Evolutionary conservation across 2,113 vertebrate genomes (phyloP).

Genomic region (Solea senegalensis): DNA sequence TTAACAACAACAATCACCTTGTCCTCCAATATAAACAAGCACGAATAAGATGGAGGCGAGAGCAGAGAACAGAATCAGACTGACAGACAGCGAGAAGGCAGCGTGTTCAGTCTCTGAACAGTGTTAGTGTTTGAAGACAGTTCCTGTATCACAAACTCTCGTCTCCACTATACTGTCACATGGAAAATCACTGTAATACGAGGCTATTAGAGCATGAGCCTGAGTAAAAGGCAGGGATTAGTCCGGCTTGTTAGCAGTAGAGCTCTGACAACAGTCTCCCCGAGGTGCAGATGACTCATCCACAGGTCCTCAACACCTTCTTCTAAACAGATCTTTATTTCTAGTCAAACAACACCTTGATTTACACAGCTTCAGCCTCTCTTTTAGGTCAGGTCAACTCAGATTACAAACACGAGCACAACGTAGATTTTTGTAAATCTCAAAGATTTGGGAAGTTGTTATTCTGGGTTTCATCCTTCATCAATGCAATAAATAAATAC

Average conservation of each 20-base stretch:
- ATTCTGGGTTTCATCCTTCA: no score
- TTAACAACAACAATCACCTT: slow-evolving; percentile 21
- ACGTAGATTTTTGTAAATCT: no score
- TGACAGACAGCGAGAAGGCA: neutral
- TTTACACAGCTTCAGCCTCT: slow-evolving; percentile 11
- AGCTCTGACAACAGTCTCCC: slow-evolving; percentile 56
- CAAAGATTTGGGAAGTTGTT: no score
- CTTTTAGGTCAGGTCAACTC: slow-evolving; percentile 6
- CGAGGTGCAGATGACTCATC: slow-evolving; percentile 51
- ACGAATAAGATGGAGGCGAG: no score
- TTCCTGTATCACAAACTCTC: slow-evolving; percentile 37
- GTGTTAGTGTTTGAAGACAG: slow-evolving; percentile 24
- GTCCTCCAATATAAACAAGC: no score
- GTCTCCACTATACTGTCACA: slow-evolving; percentile 42
- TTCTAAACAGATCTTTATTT: slow-evolving; percentile 41
- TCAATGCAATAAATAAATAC: no score
- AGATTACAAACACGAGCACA: neutral
- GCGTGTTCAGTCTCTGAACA: slow-evolving; percentile 9
- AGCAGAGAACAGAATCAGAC: neutral
- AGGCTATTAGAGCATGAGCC: slow-evolving; percentile 53
- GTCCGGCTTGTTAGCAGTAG: slow-evolving; percentile 47
- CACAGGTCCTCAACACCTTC: slow-evolving; percentile 37
- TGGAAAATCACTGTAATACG: slow-evolving; percentile 44
- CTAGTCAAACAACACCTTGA: slow-evolving; percentile 15
- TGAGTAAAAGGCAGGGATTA: slow-evolving; percentile 57